Evolutionary conservation across 2,113 vertebrate species (phyloP).

Genomic region (Laticauda laticaudata): DNA sequence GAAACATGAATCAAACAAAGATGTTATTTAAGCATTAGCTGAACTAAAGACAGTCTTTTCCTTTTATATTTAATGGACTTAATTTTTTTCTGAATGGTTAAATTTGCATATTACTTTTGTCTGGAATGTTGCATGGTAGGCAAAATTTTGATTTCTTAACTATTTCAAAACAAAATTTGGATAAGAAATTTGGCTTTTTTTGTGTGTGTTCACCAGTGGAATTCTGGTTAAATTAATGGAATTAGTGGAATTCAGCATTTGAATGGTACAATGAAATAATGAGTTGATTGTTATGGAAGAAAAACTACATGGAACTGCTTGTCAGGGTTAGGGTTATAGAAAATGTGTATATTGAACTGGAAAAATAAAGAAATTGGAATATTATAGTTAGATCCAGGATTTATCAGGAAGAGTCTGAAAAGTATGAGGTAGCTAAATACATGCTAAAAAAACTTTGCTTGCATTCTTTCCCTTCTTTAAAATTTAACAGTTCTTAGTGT

Average conservation of each 20-base stretch:
- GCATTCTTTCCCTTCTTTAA: not conserved
- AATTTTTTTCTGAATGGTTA: constrained; percentile 48
- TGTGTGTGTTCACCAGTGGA: constrained; percentile 21
- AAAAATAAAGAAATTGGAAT: not conserved
- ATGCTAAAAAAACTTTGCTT: not conserved
- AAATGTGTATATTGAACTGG: not conserved
- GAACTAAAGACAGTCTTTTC: constrained; percentile 4
- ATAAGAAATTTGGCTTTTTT: not conserved
- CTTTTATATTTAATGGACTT: constrained; percentile 35
- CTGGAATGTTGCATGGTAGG: constrained; percentile 33
- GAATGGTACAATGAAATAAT: constrained; percentile 1
- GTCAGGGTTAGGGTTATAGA: not conserved
- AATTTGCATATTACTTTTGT: constrained; percentile 41
- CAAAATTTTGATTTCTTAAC: constrained; percentile 31
- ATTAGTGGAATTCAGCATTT: constrained; percentile 34
- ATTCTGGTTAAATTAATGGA: constrained; percentile 9
- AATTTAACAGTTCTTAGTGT: not conserved
- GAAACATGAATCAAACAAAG: constrained; percentile 1
- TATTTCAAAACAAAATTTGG: constrained; percentile 13
- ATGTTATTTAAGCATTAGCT: not conserved
- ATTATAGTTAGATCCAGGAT: not conserved
- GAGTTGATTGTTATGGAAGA: not conserved
- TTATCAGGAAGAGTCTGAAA: not conserved
- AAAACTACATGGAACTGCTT: not conserved
- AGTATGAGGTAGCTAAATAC: not conserved